Evolutionary conservation across 2,113 vertebrate genomes (phyloP), one percentile per base, ranked within the genome.

Genomic region (Gobiocypris rarus): DNA sequence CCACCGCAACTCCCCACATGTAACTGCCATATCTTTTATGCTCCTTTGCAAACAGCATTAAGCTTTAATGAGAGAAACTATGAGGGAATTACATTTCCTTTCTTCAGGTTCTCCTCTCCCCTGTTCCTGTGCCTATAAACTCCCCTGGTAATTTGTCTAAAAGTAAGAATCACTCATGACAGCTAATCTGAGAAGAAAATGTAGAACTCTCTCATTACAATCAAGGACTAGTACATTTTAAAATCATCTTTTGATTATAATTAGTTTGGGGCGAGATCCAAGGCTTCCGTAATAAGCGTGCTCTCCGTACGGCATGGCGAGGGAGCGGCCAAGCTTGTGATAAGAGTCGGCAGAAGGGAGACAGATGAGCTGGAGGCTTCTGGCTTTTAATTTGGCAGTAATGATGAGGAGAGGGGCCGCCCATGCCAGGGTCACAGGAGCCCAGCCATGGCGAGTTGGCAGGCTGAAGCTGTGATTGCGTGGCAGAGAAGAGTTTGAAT

Each of bases 261-360:
- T 88, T 84, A 89, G 90, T 90, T 86, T 67, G 50, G 87, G 90
- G 83, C 76, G 4, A 70, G 22, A 75, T 86, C 88, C 89, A 91
- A 71, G 56, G 80, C 70, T 2, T 50, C 59, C 41, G 43, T 67
- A 84, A 82, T 69, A 31, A 70, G 79, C 61, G 45, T 52, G 41
- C 22, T 80, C 77, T 59, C 38, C 69, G 61, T 34, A 59, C 48
- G 50, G 74, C 50, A 17, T 17, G 2, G 50, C 19, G 50, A 59
- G 50, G 52, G 61, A 26, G 28, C 28, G 50, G 75, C 41, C 58
- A 19, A 69, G 63, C 38, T 54, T 13, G 11, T 15, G 84, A 48
- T 63, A 65, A 61, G 77, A 63, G 69, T 26, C 65, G 5, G 63
- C 26, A 54, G 43, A 24, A 38, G 61, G 45, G 75, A 34, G 50